Conservation (phyloP, 1,140 invertebrate species). For the Bradysia coprophila region DNA sequence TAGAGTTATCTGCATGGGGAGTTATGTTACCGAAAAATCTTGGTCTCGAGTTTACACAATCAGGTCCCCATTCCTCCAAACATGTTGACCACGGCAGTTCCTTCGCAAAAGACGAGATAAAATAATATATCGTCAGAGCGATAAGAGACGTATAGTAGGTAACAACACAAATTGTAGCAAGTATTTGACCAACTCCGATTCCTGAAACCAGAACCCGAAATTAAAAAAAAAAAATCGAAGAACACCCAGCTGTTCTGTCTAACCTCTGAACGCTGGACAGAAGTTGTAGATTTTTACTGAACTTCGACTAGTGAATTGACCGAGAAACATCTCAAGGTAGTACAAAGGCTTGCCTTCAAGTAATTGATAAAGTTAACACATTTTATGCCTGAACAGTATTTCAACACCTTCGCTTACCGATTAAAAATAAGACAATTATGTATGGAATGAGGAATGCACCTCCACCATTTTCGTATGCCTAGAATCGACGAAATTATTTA, state of each 20-base stretch:
- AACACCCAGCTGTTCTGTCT: too few relatives aligned
- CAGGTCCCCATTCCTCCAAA: conserved; percentile 31
- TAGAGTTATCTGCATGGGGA: conserved; percentile 4
- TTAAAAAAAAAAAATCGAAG: too few relatives aligned
- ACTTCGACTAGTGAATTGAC: conserved; percentile 40
- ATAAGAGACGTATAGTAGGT: conserved; percentile 69
- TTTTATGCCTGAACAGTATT: too few relatives aligned
- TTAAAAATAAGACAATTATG: conserved; percentile 46
- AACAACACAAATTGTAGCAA: conserved; percentile 45
- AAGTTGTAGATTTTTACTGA: conserved; percentile 33
- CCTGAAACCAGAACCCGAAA: conserved; percentile 32
- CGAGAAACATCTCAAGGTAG: conserved; percentile 52
- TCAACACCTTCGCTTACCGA: too few relatives aligned
- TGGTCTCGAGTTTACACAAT: conserved; percentile 9
- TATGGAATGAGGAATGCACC: conserved; percentile 55
- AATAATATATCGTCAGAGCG: conserved; percentile 56
- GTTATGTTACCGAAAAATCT: neutral
- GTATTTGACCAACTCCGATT: conserved; percentile 59
- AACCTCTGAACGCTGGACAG: conserved; percentile 36
- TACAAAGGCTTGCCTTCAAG: conserved; percentile 51
- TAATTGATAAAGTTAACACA: too few relatives aligned
- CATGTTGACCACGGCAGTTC: conserved; percentile 47
- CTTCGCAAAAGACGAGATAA: conserved; percentile 39
- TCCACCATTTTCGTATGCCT: conserved; percentile 47
- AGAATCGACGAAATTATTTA: too few relatives aligned